phyloP scores from a whole-genome alignment of 2,888 invertebrate species.

The Agapostemon virescens region DNA sequence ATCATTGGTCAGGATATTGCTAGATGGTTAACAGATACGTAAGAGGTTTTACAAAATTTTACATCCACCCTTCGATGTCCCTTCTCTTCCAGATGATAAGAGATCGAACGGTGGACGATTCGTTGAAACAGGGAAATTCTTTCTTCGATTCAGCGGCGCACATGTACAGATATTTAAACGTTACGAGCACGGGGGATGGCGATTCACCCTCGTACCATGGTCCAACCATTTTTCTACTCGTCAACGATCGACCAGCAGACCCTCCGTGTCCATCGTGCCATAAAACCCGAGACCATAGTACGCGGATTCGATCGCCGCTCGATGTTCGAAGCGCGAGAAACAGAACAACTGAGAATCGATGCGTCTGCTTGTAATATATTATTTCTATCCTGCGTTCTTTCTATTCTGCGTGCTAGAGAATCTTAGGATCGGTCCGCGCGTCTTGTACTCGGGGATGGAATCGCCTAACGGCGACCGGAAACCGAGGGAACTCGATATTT shows the following conservation, averaged over 20 bases:
- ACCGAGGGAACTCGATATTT: background rate
- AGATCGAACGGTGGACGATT: background rate
- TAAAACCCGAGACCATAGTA: constrained; percentile 29
- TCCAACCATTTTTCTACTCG: background rate
- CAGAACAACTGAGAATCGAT: background rate
- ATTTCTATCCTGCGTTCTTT: constrained; percentile 25
- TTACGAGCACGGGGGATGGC: constrained; percentile 36
- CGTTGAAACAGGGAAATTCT: background rate
- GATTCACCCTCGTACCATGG: constrained; percentile 29
- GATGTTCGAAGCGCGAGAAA: constrained; percentile 28
- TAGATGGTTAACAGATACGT: too few species aligned
- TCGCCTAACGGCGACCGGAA: constrained; percentile 38
- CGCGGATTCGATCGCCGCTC: constrained; percentile 63
- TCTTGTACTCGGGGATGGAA: constrained; percentile 38
- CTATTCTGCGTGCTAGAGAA: constrained; percentile 32
- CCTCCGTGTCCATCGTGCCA: constrained; percentile 38
- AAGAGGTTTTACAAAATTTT: too few species aligned
- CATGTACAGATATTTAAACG: constrained; percentile 58
- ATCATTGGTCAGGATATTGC: too few species aligned
- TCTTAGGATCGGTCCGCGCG: constrained; percentile 32
- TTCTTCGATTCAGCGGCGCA: background rate
- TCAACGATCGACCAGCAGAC: constrained; percentile 29
- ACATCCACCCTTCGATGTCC: too few species aligned
- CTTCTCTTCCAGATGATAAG: too few species aligned
- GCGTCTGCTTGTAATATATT: constrained; percentile 73